These are phyloP conservation scores for Gadus macrocephalus DNA, from an alignment of 2,113 vertebrate species.

Conservation along the genomic window DNA sequence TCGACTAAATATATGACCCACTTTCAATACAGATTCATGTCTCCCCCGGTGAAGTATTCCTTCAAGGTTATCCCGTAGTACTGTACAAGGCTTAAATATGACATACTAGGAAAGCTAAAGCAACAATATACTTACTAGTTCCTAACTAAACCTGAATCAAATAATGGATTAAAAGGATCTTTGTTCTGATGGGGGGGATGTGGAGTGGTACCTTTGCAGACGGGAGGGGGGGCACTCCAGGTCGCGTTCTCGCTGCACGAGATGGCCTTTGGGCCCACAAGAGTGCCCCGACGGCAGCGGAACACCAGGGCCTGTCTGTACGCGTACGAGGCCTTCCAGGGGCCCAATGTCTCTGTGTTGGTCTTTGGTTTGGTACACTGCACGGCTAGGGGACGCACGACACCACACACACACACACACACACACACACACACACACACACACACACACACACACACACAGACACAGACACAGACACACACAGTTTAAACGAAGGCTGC, in stretches of 20 bases:
- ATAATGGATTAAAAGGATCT: neutral
- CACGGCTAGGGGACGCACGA: constrained; percentile 42
- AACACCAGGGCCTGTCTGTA: constrained; percentile 47
- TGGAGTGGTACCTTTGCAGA: constrained; percentile 58
- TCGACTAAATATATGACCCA: too few species aligned
- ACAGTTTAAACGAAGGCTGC: neutral
- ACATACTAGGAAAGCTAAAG: too few species aligned
- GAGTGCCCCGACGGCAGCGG: constrained; percentile 39
- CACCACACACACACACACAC: too few species aligned
- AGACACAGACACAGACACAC: too few species aligned
- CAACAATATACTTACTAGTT: too few species aligned
- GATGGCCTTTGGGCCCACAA: constrained; percentile 49
- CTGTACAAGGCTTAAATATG: too few species aligned
- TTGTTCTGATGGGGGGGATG: neutral
- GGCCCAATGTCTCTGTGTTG: neutral
- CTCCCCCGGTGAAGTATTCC: too few species aligned
- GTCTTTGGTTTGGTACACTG: constrained; percentile 46
- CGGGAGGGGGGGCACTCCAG: constrained; percentile 58
- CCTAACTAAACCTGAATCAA: neutral
- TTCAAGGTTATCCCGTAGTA: too few species aligned
- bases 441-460: too few species aligned
- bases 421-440: too few species aligned
- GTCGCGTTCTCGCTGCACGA: constrained; percentile 60
- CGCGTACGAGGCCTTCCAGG: constrained; percentile 6
- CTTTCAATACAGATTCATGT: too few species aligned